A percentile compares a stretch with the other conserved stretches of the same genome.
phyloP scores from a whole-genome alignment of 92 coral and sea anemone genomes.

The Metridium senile region DNA sequence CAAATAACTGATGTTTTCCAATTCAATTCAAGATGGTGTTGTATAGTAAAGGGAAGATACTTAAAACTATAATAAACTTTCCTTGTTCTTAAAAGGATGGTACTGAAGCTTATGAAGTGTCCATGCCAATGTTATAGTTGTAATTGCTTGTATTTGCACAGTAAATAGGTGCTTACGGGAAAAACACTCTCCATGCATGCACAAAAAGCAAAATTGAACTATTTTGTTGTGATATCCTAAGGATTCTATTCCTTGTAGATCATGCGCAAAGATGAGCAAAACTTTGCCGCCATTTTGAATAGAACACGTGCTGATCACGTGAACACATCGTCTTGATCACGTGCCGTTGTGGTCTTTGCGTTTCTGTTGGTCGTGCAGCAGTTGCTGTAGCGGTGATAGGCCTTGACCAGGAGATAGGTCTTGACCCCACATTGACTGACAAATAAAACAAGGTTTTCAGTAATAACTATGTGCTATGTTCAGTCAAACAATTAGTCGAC shows the following conservation, averaged over 20 bases:
- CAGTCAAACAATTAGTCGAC: too few relatives aligned
- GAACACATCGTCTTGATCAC: slow-evolving; percentile 26
- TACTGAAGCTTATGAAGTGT: too few relatives aligned
- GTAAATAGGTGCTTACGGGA: too few relatives aligned
- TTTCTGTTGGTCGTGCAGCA: slow-evolving; percentile 94
- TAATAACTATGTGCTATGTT: too few relatives aligned
- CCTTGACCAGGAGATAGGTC: slow-evolving; percentile 82
- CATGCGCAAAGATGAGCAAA: slow-evolving; percentile 12
- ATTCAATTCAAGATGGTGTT: too few relatives aligned
- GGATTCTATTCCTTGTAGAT: neutral
- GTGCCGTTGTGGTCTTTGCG: slow-evolving; percentile 73
- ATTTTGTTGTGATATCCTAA: neutral
- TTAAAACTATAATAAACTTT: too few relatives aligned
- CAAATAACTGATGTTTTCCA: too few relatives aligned
- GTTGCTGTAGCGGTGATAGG: slow-evolving; percentile 91
- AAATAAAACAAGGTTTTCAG: slow-evolving; percentile 8
- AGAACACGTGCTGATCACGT: slow-evolving; percentile 3
- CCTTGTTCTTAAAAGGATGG: too few relatives aligned
- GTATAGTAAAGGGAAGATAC: too few relatives aligned
- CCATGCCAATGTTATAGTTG: too few relatives aligned
- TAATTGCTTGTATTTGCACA: too few relatives aligned
- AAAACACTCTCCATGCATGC: slow-evolving; percentile 13
- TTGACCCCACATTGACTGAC: slow-evolving; percentile 93
- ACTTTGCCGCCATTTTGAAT: slow-evolving; percentile 8
- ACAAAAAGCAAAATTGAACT: neutral